phyloP scores from a whole-genome alignment of 2,797 vertebrate genomes.

The Benthosema pterotum region DNA sequence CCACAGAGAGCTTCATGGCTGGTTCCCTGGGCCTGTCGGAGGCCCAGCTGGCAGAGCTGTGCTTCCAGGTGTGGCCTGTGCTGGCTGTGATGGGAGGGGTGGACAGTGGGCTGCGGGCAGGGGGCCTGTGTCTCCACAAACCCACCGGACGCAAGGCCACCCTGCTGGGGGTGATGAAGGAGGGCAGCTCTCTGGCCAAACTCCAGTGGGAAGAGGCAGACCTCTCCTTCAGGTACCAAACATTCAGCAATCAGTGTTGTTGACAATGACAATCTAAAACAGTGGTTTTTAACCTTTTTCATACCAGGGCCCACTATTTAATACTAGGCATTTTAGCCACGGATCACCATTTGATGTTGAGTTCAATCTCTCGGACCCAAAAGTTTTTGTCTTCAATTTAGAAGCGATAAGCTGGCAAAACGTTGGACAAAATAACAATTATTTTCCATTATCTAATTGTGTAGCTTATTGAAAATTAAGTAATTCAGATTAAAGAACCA shows the following conservation, averaged over 20 bases:
- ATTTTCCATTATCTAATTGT: too few relatives aligned
- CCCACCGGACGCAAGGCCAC: slow-evolving; percentile 79
- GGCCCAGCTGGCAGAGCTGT: slow-evolving; percentile 76
- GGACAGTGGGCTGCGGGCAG: slow-evolving; percentile 82
- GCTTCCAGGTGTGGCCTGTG: slow-evolving; percentile 83
- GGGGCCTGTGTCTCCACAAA: slow-evolving; percentile 80
- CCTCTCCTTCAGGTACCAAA: slow-evolving; percentile 80
- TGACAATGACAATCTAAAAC: too few relatives aligned
- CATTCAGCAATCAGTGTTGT: not conserved
- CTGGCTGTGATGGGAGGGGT: slow-evolving; percentile 84
- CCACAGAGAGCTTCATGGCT: slow-evolving; percentile 44
- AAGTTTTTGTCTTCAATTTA: too few relatives aligned
- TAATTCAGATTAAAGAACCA: too few relatives aligned
- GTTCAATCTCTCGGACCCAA: too few relatives aligned
- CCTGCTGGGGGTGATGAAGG: slow-evolving; percentile 82
- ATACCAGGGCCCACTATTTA: too few relatives aligned
- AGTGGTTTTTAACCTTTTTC: too few relatives aligned
- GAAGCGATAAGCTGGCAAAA: too few relatives aligned
- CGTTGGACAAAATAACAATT: too few relatives aligned
- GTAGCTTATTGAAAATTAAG: too few relatives aligned
- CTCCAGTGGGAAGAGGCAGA: slow-evolving; percentile 86
- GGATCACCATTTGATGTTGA: too few relatives aligned
- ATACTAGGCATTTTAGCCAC: too few relatives aligned
- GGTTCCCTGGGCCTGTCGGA: slow-evolving; percentile 72
- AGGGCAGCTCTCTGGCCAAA: slow-evolving; percentile 81